Evolutionary conservation across 1,140 invertebrate genomes (phyloP).

Genomic region (Drosophila watanabei): DNA sequence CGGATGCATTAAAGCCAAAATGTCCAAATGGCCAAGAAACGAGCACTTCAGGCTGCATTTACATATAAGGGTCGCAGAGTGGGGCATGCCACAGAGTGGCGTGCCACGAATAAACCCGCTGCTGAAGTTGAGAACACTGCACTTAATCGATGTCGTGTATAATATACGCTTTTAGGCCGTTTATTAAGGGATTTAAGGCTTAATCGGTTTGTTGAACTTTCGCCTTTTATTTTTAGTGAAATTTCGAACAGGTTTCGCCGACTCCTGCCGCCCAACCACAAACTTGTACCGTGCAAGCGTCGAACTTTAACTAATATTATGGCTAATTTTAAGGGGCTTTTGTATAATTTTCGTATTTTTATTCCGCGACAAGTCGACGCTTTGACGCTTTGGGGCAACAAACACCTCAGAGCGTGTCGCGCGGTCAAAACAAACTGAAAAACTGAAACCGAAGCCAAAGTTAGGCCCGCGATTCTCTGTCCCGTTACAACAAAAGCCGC

Average conservation of each 20-base stretch:
- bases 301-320: constrained; percentile 8
- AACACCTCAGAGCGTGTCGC: constrained; percentile 48
- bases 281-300: constrained; percentile 6
- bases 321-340: not conserved
- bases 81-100: constrained; percentile 9
- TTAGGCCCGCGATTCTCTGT: constrained; percentile 31
- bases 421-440: constrained; percentile 72
- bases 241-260: constrained; percentile 26
- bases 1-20: constrained; percentile 1
- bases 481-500: constrained; percentile 44
- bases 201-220: constrained; percentile 33
- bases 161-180: constrained; percentile 8
- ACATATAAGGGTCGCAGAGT: constrained; percentile 13
- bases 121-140: constrained; percentile 22
- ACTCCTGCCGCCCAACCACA: not conserved
- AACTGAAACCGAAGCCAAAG: constrained; percentile 65
- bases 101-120: constrained; percentile 19
- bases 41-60: constrained; percentile 7
- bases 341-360: constrained; percentile 9
- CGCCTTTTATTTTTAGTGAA: constrained; percentile 10
- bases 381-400: constrained; percentile 47
- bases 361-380: constrained; percentile 2
- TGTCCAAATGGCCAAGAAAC: constrained; percentile 31
- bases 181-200: constrained; percentile 27
- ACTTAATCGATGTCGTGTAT: constrained; percentile 40